Conservation (phyloP, 35 echinoderm and acorn worm species). For the Ptychodera flava region DNA sequence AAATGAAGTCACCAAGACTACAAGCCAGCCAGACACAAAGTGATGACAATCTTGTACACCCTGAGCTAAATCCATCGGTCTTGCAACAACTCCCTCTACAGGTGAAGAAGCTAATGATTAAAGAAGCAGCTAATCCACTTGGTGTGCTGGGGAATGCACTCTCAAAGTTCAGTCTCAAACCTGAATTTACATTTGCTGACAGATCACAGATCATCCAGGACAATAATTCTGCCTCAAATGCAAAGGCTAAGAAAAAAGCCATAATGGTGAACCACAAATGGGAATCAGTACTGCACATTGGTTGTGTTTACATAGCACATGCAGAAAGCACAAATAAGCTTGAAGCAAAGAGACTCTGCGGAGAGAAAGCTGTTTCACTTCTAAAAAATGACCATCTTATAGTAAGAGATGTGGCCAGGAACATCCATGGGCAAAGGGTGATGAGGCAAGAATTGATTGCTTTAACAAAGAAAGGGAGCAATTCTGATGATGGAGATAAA, state of each 20-base stretch:
- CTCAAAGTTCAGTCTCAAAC: neutral
- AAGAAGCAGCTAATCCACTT: neutral
- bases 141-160: neutral
- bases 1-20: neutral
- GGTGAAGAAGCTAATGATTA: neutral
- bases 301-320: neutral
- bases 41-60: neutral
- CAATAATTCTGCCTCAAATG: no score
- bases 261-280: neutral
- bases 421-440: neutral
- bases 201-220: neutral
- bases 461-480: neutral
- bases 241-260: neutral
- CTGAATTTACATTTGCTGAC: neutral
- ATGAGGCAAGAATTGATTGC: neutral
- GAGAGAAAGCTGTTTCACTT: neutral
- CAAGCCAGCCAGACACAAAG: neutral
- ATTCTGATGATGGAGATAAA: neutral
- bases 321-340: neutral
- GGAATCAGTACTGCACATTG: neutral
- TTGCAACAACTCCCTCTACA: neutral
- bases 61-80: no score
- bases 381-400: neutral
- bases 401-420: neutral
- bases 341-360: neutral